Base-by-base conservation (phyloP, 1,140 invertebrate genomes). In the Argopecten irradians region DNA sequence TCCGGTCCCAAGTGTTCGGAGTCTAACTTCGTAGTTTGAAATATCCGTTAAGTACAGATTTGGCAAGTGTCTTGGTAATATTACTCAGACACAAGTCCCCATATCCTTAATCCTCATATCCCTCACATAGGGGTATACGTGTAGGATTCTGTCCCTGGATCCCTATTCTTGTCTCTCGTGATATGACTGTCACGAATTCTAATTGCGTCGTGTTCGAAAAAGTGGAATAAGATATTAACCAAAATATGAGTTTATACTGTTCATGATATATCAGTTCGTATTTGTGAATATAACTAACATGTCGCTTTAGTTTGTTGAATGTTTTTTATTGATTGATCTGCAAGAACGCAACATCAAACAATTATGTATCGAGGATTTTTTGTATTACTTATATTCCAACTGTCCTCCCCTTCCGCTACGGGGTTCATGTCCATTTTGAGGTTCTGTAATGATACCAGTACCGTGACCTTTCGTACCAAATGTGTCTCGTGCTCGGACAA, bases 401-500 rank as follows among this genome's bases (percentile, higher is more conserved):
- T 71, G n/a, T 71, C n/a, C 55, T 28, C 36, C 13, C 36, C 28
- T 28, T 16, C 22, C 7, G 28, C 55, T 7, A 71, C 55, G n/a
- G 55, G 55, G 28, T 71, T 71, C n/a, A 8, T 28, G 55, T 71
- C 55, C 55, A 11, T 71, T 71, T 71, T 71, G n/a, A 71, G 55
- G 55, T 71, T 71, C n/a, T 71, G 55, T 11, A 71, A 71, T 71
- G 55, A 71, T 3, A 71, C 55, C 1, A 28, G 22, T 71, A 28
- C 55, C 8, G 8, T 71, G 8, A 5, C 55, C 55, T 71, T 71
- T n/a, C 8, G 1, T 0, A 87, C 86, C 7, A 32, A 41, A 41
- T 87, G 86, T 87, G 86, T 83, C 14, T 43, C 82, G 8, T 87
- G 86, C 43, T 83, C 86, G 19, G 9, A 39, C 2, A 87, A 87